A percentile compares a stretch with the other conserved stretches of the same genome.
phyloP scores from a whole-genome alignment of 2,113 vertebrate genomes.

The Mirza zaza region DNA sequence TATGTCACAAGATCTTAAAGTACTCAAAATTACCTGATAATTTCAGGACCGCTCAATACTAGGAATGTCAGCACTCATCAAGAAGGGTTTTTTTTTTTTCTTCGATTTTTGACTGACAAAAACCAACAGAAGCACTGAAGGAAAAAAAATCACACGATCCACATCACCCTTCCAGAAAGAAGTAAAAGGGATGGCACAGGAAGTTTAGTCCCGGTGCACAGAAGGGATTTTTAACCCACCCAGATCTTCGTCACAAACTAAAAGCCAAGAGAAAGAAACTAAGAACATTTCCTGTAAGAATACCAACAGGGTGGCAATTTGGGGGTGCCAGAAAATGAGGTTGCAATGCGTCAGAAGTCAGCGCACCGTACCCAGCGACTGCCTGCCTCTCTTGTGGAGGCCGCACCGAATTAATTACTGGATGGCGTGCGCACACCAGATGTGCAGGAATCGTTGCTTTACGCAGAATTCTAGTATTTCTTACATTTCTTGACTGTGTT shows the following conservation, averaged over 20 bases:
- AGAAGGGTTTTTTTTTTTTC: background rate
- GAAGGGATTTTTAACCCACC: background rate
- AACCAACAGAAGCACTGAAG: background rate
- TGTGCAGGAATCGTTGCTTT: background rate
- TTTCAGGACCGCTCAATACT: background rate
- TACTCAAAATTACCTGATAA: background rate
- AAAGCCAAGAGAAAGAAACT: background rate
- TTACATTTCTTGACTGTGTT: background rate
- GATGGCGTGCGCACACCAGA: background rate
- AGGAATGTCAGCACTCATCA: background rate
- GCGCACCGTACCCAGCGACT: background rate
- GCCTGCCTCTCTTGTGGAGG: no score
- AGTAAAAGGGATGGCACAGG: background rate
- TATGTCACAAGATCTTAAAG: background rate
- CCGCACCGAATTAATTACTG: background rate
- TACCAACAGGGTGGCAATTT: background rate
- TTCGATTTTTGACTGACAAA: background rate
- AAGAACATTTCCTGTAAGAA: background rate
- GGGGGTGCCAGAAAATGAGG: background rate
- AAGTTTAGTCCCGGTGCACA: background rate
- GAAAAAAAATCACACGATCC: background rate
- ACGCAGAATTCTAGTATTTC: background rate
- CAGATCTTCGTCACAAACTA: background rate
- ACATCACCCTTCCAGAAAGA: background rate
- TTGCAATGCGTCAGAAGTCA: background rate